These are phyloP conservation scores for Andrena trimmerana DNA, from an alignment of 2,888 invertebrate species.

Conservation along the genomic window DNA sequence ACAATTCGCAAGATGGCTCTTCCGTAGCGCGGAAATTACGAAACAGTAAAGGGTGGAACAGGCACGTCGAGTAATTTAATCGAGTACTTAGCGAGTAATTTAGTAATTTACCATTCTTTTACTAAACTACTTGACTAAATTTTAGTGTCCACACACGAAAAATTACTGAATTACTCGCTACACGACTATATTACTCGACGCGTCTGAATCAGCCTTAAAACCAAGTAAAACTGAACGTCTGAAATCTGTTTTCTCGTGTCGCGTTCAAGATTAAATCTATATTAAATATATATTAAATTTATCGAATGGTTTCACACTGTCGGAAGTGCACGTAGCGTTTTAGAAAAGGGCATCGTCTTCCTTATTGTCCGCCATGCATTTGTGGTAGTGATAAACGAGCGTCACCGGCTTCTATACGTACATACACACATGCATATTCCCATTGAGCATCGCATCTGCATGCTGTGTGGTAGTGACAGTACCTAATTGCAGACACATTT, in stretches of 20 bases:
- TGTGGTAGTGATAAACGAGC: not conserved
- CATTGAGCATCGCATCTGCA: not conserved
- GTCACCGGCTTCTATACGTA: not conserved
- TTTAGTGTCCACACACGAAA: no score
- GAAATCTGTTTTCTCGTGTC: not conserved
- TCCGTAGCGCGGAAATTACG: not conserved
- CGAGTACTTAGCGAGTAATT: no score
- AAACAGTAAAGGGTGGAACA: not conserved
- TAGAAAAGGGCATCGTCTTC: no score
- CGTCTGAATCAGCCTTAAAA: not conserved
- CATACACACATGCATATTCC: not conserved
- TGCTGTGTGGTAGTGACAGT: not conserved
- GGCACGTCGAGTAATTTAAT: no score
- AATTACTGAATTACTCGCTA: no score
- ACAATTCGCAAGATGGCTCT: conserved; percentile 50
- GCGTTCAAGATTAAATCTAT: no score
- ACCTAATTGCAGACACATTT: not conserved
- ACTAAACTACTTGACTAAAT: no score
- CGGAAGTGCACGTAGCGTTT: no score
- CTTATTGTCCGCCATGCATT: not conserved
- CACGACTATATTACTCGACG: no score
- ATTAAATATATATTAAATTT: no score
- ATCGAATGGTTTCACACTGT: no score
- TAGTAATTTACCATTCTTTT: no score
- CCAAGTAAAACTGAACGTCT: not conserved